Evolutionary conservation across 2,888 invertebrate species (phyloP), one percentile per base, ranked within the genome.

Genomic region (Apantesis nais): DNA sequence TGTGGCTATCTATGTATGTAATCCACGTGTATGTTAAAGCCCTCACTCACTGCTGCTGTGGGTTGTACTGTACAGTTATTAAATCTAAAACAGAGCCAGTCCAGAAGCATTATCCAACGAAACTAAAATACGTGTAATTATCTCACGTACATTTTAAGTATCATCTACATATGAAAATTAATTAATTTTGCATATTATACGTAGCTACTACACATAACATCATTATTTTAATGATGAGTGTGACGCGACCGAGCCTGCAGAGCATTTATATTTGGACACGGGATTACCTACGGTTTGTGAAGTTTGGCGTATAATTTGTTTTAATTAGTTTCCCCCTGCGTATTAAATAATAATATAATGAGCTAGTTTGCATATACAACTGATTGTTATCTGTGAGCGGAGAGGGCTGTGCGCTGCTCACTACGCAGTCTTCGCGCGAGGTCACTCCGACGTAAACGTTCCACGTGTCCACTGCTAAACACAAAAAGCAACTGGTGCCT

Each of bases 161-260:
- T 66, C 64, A 68, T 66, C 66, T 72, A 72, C 72, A 72, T 69
- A 72, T 66, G 63, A 69, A 62, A 72, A 72, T 69, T 68, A 72
- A 72, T 72, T 68, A 72, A 31, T 72, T 72, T 72, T 72, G 72
- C 72, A 72, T 72, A 66, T 72, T 68, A 71, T 62, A 66, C 55
- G 31, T 52, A 67, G 39, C n/a, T 19, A 61, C 25, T 44, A 62
- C 34, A n/a, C 55, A 48, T 48, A 62, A 63, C 61, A 70, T 41
- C 65, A 67, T 71, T 31, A 67, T 67, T 65, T 65, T 70, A 67
- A 70, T 73, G 67, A 73, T 29, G 62, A 61, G 41, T 70, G 66
- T 65, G 31, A 61, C 48, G 41, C 58, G 58, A 39, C 34, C 58
- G 34, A 22, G 48, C 60, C 37, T 60, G 55, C 39, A 39, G 4